Evolutionary conservation across 2,797 vertebrate genomes (phyloP).

Genomic region (Philypnodon macrostomus): DNA sequence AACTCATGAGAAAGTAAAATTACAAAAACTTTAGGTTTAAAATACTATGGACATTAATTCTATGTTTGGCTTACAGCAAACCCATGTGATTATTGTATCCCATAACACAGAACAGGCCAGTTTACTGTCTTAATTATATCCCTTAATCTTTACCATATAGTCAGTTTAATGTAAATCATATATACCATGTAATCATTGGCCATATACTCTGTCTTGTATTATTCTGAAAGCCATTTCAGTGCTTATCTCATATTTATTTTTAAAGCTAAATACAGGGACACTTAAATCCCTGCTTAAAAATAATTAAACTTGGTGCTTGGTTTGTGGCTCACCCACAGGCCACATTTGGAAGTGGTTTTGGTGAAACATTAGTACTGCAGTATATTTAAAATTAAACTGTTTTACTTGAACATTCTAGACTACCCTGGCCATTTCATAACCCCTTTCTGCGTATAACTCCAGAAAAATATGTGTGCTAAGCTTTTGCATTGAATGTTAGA

Average conservation of each 20-base stretch:
- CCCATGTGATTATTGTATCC: background rate
- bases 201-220: background rate
- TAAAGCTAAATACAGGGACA: constrained; percentile 10
- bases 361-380: background rate
- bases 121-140: background rate
- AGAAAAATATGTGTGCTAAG: no score
- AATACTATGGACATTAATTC: background rate
- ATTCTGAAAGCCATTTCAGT: background rate
- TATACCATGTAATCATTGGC: constrained; percentile 2
- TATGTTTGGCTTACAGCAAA: background rate
- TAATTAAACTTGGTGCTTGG: background rate
- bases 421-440: no score
- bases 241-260: constrained; percentile 5
- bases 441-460: no score
- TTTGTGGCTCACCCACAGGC: background rate
- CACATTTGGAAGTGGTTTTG: constrained; percentile 9
- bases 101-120: background rate
- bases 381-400: constrained; percentile 2
- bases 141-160: background rate
- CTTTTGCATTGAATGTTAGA: no score
- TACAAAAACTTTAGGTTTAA: background rate
- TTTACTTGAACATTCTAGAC: no score
- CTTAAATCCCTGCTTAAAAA: background rate
- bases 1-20: background rate
- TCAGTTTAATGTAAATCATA: constrained; percentile 6